Base-by-base conservation (phyloP, 2,113 vertebrate species). In the Anguilla rostrata region DNA sequence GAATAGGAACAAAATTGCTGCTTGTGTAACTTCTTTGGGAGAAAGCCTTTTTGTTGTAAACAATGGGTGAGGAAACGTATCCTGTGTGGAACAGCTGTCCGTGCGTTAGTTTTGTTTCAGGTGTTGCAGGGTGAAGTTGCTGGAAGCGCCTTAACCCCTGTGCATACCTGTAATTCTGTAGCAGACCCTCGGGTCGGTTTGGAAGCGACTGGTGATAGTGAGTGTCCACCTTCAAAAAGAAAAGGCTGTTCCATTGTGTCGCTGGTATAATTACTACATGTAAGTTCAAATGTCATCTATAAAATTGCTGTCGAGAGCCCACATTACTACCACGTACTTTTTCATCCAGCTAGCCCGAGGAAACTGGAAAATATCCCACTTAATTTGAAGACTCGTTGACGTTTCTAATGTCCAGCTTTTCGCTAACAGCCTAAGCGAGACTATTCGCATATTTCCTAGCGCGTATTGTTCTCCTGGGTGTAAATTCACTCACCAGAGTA, bases 131-230 rank as follows among this genome's bases (percentile, higher is more conserved):
- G 78, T 40, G 29, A 40, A 40, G 63, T 75, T 75, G 71, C 71
- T 34, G 26, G 71, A 34, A 34, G 71, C 71, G 71, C 11, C 34
- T 80, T 80, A 80, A 41, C 40, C 78, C 34, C 78, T 39, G 2
- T 34, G 39, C 78, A 79, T 79, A 79, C 78, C 78, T 80, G 39
- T 40, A 80, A 80, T 80, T 80, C 78, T 41, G 78, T 40, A 22
- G n/a, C 11, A 75, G n/a, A 29, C 71, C 71, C 71, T 75, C 71
- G 26, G 71, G 71, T 75, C 3, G 29, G 26, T 29, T 75, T n/a
- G n/a, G n/a, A 75, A 6, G 8, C 29, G 9, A 34, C n/a, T 75
- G 20, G 6, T 29, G n/a, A 75, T 75, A 34, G 71, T 75, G n/a
- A 6, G 71, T 75, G n/a, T 34, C 4, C 9, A 12, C 8, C 71